Conservation (phyloP, 2,797 vertebrate genomes). For the Phoebastria nigripes region DNA sequence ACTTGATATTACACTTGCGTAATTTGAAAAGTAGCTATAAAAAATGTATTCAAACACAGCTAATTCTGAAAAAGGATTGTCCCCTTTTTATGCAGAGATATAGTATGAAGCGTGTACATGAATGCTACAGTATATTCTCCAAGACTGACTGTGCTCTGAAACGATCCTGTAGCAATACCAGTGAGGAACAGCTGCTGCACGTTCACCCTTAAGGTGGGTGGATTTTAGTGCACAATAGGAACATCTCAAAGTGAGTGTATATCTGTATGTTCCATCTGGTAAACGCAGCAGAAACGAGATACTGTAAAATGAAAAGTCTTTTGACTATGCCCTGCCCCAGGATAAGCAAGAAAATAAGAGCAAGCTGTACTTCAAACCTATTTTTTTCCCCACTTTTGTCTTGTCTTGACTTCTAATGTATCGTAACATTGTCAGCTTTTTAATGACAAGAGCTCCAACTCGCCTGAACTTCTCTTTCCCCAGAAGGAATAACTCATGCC, state of each 20-base stretch:
- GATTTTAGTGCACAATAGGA: not conserved
- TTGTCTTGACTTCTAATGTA: not conserved
- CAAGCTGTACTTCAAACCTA: not conserved
- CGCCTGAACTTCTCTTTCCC: not conserved
- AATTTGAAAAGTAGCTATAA: not conserved
- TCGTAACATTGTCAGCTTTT: not conserved
- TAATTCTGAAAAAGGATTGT: not conserved
- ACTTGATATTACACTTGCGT: not conserved
- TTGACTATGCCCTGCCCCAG: not conserved
- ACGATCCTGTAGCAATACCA: not conserved
- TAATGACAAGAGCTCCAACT: not conserved
- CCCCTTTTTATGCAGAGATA: not conserved
- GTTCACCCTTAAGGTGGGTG: not conserved
- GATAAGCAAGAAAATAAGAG: not conserved
- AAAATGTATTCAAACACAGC: not conserved
- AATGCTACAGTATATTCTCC: not conserved
- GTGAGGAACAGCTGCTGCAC: conserved; percentile 4
- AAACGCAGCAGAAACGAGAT: not conserved
- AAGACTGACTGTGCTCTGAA: not conserved
- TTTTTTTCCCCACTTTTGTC: not conserved
- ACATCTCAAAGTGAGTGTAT: not conserved
- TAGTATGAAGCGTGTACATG: not conserved
- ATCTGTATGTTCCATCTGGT: not conserved
- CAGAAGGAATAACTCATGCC: not conserved
- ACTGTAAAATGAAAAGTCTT: not conserved